These are phyloP conservation scores for Craniophora ligustri DNA, from an alignment of 2,888 invertebrate genomes.

Conservation along the genomic window DNA sequence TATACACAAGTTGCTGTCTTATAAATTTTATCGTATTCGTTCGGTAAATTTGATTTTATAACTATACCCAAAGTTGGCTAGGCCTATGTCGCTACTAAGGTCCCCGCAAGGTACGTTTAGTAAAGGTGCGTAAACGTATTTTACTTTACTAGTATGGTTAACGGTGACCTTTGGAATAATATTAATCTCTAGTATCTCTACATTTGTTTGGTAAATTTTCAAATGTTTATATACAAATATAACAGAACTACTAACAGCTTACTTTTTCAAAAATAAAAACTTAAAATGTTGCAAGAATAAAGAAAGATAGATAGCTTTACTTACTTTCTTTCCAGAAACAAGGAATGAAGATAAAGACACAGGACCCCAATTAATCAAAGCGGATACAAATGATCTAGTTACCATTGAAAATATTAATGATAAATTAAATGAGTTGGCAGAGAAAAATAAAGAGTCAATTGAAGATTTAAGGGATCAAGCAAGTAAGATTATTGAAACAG, in stretches of 20 bases:
- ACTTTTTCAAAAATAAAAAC: not conserved
- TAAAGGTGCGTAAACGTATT: not conserved
- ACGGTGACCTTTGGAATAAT: not conserved
- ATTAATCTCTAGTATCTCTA: not conserved
- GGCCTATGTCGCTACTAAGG: too few species aligned
- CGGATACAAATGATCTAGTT: not conserved
- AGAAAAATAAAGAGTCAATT: not conserved
- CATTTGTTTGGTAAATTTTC: not conserved
- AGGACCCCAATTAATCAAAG: not conserved
- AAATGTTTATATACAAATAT: too few species aligned
- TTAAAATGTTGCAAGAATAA: not conserved
- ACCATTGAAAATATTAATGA: not conserved
- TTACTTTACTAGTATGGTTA: not conserved
- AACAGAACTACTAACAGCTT: not conserved
- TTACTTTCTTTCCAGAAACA: not conserved
- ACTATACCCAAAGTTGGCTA: too few species aligned
- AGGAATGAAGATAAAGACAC: not conserved
- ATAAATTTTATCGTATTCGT: too few species aligned
- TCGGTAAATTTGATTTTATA: too few species aligned
- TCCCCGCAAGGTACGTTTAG: too few species aligned
- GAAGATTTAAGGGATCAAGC: not conserved
- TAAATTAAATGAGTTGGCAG: not conserved
- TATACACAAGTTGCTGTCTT: too few species aligned
- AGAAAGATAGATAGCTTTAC: not conserved
- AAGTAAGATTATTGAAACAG: conserved; percentile 1